Base-by-base conservation (phyloP, 1,140 invertebrate genomes). In the Penaeus japonicus region DNA sequence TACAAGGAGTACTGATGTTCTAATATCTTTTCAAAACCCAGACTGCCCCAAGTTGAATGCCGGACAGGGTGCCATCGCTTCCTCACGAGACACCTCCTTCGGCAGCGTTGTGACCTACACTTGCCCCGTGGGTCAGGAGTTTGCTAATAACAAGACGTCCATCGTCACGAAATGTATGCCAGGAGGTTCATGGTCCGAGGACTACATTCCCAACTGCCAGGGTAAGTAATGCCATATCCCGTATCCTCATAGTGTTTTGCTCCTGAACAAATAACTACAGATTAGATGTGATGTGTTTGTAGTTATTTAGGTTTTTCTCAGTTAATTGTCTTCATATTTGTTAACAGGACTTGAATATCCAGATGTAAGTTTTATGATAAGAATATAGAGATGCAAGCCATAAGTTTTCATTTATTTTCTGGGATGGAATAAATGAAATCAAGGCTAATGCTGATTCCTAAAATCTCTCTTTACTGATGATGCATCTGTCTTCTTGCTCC, bases 191-290 rank as follows among this genome's bases (percentile, higher is more conserved):
- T 99, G 98, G 98, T 98, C 97, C 22, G 94, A 96, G 32, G 96
- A 95, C 55, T 97, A 97, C 92, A 98, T 99, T 92, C 98, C 98
- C 5, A 96, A 96, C 92, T 99, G 98, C 93, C 98, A 99, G 95
- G 96, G 95, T 95, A 92, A 91, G 89, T 73, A 73, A 18, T 30
- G 70, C n/a, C 20, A 7, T n/a, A 27, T 7, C 18, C 5, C 0
- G n/a, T 15, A 0, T 7, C 3, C 62, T 18, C n/a, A n/a, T n/a
- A n/a, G n/a, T n/a, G n/a, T n/a, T n/a, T n/a, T n/a, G n/a, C n/a
- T n/a, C n/a, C n/a, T n/a, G n/a, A n/a, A n/a, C n/a, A n/a, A n/a
- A n/a, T n/a, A n/a, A n/a, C n/a, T n/a, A n/a, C n/a, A n/a, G n/a
- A 81, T 22, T 53, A 47, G 20, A 20, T 22, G 24, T 27, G 20